phyloP scores from a whole-genome alignment of 2,797 vertebrate species.

The Botia almorhae region DNA sequence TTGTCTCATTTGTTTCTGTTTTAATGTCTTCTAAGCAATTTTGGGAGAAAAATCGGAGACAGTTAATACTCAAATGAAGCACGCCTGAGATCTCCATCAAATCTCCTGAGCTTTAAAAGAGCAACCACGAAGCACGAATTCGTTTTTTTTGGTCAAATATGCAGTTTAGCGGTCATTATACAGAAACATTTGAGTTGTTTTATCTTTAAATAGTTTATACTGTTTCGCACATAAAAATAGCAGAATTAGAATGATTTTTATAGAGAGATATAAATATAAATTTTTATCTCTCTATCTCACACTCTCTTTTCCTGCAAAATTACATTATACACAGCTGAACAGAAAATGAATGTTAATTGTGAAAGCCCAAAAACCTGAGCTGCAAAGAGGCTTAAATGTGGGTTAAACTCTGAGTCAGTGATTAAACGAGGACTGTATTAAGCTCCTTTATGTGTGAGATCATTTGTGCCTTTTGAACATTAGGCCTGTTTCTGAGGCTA shows the following conservation, averaged over 20 bases:
- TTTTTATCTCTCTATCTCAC: not conserved
- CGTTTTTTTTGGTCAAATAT: too few species aligned
- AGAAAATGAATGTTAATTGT: slow-evolving; percentile 30
- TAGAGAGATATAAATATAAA: not conserved
- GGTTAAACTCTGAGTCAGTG: slow-evolving; percentile 20
- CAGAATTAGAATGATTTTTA: slow-evolving; percentile 2
- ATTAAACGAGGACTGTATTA: slow-evolving; percentile 19
- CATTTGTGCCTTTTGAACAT: not conserved
- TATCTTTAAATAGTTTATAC: too few species aligned
- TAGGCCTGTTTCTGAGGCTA: slow-evolving; percentile 16
- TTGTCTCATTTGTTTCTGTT: too few species aligned
- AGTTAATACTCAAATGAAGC: too few species aligned
- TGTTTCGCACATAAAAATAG: too few species aligned
- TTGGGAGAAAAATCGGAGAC: too few species aligned
- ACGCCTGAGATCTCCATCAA: too few species aligned
- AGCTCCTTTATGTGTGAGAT: slow-evolving; percentile 13
- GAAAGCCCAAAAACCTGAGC: not conserved
- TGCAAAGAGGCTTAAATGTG: slow-evolving; percentile 11
- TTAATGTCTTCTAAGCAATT: too few species aligned
- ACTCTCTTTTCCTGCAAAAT: slow-evolving; percentile 8
- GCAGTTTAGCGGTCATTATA: too few species aligned
- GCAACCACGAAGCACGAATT: too few species aligned
- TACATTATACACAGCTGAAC: not conserved
- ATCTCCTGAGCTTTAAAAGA: too few species aligned
- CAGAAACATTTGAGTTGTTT: too few species aligned